These are phyloP conservation scores for Holcopasites calliopsidis DNA, from an alignment of 1,140 invertebrate species.

Conservation along the genomic window DNA sequence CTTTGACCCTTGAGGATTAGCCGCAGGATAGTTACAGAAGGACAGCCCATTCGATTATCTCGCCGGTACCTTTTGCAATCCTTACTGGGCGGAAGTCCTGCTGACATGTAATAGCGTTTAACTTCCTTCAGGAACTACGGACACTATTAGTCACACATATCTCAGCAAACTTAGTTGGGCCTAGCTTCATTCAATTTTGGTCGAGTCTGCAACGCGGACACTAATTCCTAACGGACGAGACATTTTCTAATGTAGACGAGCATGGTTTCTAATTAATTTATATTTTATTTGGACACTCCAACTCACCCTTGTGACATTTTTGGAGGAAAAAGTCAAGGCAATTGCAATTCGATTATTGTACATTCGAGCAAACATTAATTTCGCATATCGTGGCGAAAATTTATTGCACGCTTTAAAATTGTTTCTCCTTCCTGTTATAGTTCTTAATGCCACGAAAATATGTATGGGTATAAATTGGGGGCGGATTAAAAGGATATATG, in stretches of 20 bases:
- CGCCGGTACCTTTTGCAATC: not conserved
- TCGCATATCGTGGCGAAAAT: too few relatives aligned
- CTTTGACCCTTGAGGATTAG: not conserved
- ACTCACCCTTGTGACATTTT: too few relatives aligned
- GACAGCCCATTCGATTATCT: conserved; percentile 24
- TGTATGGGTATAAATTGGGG: not conserved
- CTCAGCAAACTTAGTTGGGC: not conserved
- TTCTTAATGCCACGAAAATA: too few relatives aligned
- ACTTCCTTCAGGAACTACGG: conserved; percentile 17
- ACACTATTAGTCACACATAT: conserved; percentile 3
- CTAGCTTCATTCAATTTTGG: conserved; percentile 21
- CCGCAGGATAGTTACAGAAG: conserved; percentile 16
- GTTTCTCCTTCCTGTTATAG: too few relatives aligned
- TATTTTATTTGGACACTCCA: too few relatives aligned
- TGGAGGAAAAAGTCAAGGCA: too few relatives aligned
- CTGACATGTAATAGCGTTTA: conserved; percentile 40
- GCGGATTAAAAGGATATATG: not conserved
- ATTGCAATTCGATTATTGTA: too few relatives aligned
- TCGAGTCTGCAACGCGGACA: conserved; percentile 15
- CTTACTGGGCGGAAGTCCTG: conserved; percentile 7
- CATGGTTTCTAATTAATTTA: conserved; percentile 19
- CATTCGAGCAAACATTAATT: too few relatives aligned
- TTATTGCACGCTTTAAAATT: too few relatives aligned
- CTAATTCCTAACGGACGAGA: conserved; percentile 6
- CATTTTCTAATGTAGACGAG: conserved; percentile 18